phyloP scores from a whole-genome alignment of 2,797 vertebrate genomes.

The Labroides dimidiatus region DNA sequence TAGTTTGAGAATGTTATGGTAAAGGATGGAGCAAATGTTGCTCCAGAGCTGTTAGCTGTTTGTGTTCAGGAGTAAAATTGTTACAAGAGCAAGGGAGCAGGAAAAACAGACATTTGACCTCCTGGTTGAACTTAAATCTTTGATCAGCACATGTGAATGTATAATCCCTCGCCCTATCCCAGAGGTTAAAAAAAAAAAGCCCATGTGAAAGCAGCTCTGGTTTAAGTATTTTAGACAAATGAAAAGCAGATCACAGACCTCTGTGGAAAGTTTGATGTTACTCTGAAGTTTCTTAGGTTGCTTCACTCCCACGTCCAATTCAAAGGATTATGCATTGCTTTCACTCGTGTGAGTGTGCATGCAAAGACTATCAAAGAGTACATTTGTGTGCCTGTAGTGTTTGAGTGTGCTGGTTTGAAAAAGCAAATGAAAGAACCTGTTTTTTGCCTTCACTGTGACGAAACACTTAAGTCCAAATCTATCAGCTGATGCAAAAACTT shows the following conservation, averaged over 20 bases:
- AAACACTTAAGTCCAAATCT: background rate
- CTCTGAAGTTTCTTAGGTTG: slow-evolving; percentile 21
- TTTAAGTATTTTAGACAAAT: slow-evolving; percentile 4
- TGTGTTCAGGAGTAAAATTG: background rate
- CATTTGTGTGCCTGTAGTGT: background rate
- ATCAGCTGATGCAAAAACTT: background rate
- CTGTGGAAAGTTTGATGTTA: slow-evolving; percentile 19
- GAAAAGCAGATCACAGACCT: slow-evolving; percentile 9
- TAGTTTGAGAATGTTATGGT: background rate
- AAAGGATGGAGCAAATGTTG: background rate
- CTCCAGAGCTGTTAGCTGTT: background rate
- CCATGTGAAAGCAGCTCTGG: background rate
- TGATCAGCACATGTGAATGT: background rate
- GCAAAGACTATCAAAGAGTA: slow-evolving; percentile 9
- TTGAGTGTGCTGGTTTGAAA: background rate
- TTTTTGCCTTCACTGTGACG: background rate
- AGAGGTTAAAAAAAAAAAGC: background rate
- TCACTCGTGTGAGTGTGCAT: background rate
- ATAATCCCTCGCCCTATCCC: background rate
- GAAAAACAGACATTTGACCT: slow-evolving; percentile 2
- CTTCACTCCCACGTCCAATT: slow-evolving; percentile 20
- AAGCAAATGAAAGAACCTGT: slow-evolving; percentile 3
- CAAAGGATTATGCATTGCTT: slow-evolving; percentile 9
- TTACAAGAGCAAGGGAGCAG: too few relatives aligned
- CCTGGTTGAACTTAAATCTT: slow-evolving; percentile 5